phyloP scores from a whole-genome alignment of 2,797 vertebrate species.

The Psittacula derbiana region DNA sequence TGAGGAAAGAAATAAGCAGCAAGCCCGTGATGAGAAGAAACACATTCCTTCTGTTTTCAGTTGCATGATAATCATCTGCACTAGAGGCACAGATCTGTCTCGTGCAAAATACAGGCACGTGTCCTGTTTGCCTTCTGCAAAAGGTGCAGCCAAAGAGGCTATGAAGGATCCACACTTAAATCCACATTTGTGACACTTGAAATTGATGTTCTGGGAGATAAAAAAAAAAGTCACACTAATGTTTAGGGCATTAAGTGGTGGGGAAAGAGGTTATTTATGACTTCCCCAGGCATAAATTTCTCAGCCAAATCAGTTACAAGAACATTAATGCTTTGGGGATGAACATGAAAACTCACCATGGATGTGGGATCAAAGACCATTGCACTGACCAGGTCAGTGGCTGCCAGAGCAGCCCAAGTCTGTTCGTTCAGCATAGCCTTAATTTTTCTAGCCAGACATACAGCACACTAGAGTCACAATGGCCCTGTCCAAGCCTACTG shows the following conservation, averaged over 20 bases:
- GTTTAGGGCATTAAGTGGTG: background rate
- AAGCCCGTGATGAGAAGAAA: background rate
- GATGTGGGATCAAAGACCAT: background rate
- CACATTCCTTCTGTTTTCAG: background rate
- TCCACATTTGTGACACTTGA: background rate
- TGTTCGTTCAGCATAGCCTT: background rate
- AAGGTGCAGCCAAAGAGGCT: background rate
- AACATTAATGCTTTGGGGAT: background rate
- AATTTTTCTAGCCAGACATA: background rate
- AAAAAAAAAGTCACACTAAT: background rate
- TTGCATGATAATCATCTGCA: background rate
- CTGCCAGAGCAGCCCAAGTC: background rate
- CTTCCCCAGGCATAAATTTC: background rate
- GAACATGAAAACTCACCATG: background rate
- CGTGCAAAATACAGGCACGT: accelerated
- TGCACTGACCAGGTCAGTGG: background rate
- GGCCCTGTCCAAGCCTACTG: background rate
- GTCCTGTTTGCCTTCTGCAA: background rate
- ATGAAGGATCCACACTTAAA: background rate
- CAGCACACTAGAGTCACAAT: background rate
- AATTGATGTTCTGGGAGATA: accelerated
- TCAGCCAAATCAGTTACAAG: background rate
- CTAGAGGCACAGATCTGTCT: background rate
- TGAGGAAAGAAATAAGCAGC: background rate
- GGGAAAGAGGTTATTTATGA: background rate